phyloP scores from a whole-genome alignment of 2,888 invertebrate species.

The Oscheius onirici region DNA sequence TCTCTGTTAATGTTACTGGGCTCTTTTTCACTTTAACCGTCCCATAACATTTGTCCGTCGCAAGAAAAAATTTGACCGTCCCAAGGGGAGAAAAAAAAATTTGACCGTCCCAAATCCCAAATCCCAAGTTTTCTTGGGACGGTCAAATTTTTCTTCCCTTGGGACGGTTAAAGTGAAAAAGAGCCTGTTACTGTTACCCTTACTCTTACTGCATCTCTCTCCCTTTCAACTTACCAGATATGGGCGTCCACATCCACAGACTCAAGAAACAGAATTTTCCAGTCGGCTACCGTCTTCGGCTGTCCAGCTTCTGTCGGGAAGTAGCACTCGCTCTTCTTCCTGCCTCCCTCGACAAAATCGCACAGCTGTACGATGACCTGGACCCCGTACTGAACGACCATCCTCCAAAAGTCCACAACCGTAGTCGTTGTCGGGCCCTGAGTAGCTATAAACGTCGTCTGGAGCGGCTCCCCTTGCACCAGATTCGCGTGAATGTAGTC shows the following conservation, averaged over 20 bases:
- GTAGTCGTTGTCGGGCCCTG: slow-evolving; percentile 40
- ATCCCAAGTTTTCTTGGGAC: too few relatives aligned
- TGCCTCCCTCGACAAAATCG: slow-evolving; percentile 39
- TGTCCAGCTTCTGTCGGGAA: slow-evolving; percentile 24
- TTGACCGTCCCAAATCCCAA: too few relatives aligned
- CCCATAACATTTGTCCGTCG: too few relatives aligned
- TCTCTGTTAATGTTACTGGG: too few relatives aligned
- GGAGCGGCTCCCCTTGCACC: not conserved
- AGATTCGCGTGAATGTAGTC: slow-evolving; percentile 2
- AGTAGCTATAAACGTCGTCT: not conserved
- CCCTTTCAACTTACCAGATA: not conserved
- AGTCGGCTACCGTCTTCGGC: not conserved
- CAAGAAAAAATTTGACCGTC: too few relatives aligned
- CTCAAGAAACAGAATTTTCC: not conserved
- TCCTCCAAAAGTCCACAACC: slow-evolving; percentile 45
- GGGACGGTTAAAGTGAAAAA: too few relatives aligned
- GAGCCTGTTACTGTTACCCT: too few relatives aligned
- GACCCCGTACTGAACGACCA: slow-evolving; percentile 43
- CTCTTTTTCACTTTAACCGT: too few relatives aligned
- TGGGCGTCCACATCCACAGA: not conserved
- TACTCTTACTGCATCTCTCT: too few relatives aligned
- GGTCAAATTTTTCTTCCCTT: too few relatives aligned
- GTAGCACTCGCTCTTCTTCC: slow-evolving; percentile 43
- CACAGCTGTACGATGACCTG: slow-evolving; percentile 41
- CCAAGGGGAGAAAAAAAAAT: too few relatives aligned